Evolutionary conservation across 2,888 invertebrate species (phyloP), one percentile per base, ranked within the genome.

Genomic region (Sminthurides aquaticus): DNA sequence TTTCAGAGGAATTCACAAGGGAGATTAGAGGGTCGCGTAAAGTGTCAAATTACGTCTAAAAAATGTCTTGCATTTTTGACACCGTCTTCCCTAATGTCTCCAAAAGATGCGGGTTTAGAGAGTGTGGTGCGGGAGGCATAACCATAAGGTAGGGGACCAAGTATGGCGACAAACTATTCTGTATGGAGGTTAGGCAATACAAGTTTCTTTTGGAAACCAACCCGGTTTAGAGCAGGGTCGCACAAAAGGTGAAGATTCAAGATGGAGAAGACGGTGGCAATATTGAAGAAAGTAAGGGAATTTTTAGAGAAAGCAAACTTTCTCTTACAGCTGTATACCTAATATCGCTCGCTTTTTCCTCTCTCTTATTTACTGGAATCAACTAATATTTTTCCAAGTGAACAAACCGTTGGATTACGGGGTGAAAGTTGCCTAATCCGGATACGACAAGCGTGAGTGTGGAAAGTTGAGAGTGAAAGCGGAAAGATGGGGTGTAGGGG

Each of bases 21-120:
- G 66, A 57, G 64, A 60, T 56, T 62, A 58, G 64, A 61, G 69
- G 71, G 70, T 70, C 72, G 71, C 62, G 65, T 65, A 70, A 67
- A 63, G 68, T 74, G 73, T 74, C 73, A 72, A 74, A 74, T 74
- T 74, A 74, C 70, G 73, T 69, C 71, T 73, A 68, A 73, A 73
- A 72, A 71, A 71, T 73, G 71, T 70, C 70, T 68, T 69, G 67
- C 66, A 64, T 67, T 67, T 68, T 68, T 70, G 65, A 70, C 64
- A 49, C 62, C 20, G 25, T 29, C 54, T 29, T 11, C 54, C 26
- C 28, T 27, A 24, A 8, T 27, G n/a, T 25, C 57, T 26, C 57
- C 20, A 5, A 34, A n/a, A n/a, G n/a, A 34, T 34, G 43, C 43
- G 5, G 43, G 15, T 5, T n/a, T n/a, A 3, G 49, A 49, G 49